A percentile compares a stretch with the other conserved stretches of the same genome.
phyloP scores from a whole-genome alignment of 2,888 invertebrate species.

The Nymphalis c-album region DNA sequence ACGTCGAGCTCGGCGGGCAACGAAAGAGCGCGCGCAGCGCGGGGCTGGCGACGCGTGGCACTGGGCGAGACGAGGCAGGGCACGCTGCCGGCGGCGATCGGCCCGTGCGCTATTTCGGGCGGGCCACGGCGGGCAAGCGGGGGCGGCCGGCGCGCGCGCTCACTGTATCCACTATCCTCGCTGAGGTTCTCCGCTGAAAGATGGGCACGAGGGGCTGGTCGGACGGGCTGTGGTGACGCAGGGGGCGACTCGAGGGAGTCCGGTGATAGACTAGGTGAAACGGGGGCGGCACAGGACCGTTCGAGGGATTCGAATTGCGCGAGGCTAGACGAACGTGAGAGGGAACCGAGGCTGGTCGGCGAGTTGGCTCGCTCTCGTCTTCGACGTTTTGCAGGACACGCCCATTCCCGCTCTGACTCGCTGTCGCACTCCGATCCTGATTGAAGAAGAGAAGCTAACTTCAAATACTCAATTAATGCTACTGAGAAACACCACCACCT shows the following conservation, averaged over 20 bases:
- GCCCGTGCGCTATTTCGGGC: slow-evolving; percentile 63
- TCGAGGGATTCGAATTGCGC: slow-evolving; percentile 93
- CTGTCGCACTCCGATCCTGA: slow-evolving; percentile 81
- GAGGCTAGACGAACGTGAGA: slow-evolving; percentile 90
- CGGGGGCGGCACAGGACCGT: slow-evolving; percentile 76
- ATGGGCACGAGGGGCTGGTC: slow-evolving; percentile 70
- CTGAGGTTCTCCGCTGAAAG: slow-evolving; percentile 89
- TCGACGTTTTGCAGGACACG: slow-evolving; percentile 87
- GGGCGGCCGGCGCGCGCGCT: slow-evolving; percentile 72
- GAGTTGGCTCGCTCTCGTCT: slow-evolving; percentile 81
- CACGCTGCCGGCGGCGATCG: slow-evolving; percentile 64
- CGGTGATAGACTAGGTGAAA: slow-evolving; percentile 72
- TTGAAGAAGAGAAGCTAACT: slow-evolving; percentile 40
- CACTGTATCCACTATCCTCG: slow-evolving; percentile 90
- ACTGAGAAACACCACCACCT: slow-evolving; percentile 33
- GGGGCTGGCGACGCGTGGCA: slow-evolving; percentile 62
- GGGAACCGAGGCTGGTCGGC: slow-evolving; percentile 77
- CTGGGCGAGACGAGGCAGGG: slow-evolving; percentile 66
- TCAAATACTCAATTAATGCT: slow-evolving; percentile 33
- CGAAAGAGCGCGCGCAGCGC: slow-evolving; percentile 72
- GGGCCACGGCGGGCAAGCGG: slow-evolving; percentile 57
- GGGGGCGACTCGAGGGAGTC: slow-evolving; percentile 76
- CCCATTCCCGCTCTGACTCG: slow-evolving; percentile 87
- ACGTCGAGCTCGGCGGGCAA: slow-evolving; percentile 86
- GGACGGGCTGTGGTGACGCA: slow-evolving; percentile 64